Base-by-base conservation (phyloP, 2,888 invertebrate genomes). In the Eristalinus aeneus region DNA sequence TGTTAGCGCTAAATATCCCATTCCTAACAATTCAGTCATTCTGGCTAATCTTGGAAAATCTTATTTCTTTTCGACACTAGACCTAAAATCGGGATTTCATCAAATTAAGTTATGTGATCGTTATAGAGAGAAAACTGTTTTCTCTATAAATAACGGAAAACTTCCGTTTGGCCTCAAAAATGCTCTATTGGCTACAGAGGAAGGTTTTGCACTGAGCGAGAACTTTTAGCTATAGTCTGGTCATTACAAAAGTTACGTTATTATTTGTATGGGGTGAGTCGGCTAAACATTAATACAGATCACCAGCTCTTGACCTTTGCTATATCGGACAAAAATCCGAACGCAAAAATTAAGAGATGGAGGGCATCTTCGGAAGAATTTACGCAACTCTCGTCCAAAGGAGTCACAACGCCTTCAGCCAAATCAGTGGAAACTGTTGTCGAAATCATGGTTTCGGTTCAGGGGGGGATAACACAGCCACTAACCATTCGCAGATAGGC, bases 81-180 rank as follows among this genome's bases (percentile, higher is more conserved):
- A 92, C 84, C 69, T 92, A n/a, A 90, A 91, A 2, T 89, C 89
- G 3, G 92, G 92, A 0, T 92, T 90, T 85, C 92, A 92, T 76
- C 92, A 92, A 88, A 90, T 92, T n/a, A 23, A 81, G 68, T 88
- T 91, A 86, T 36, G 89, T 58, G 74, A 84, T 4, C 64, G 88
- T 54, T 90, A 91, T 78, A 75, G 87, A 11, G 72, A 81, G 27
- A 92, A 92, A 90, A 92, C 91, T 10, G 92, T 91, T 1, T 92
- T 92, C 79, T 88, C 89, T 3, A 89, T 89, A 10, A 89, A 88
- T 34, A 65, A 80, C 9, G 92, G 91, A 27, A 91, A 91, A 22
- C 90, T 92, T 90, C 91, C 91, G 0, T 91, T 92, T 85, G 92
- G 91, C 1, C 89, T 93, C 9, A 91, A 90, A 89, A 92, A 92